Evolutionary conservation across 2,113 vertebrate genomes (phyloP).

Genomic region (Pelusios castaneus): DNA sequence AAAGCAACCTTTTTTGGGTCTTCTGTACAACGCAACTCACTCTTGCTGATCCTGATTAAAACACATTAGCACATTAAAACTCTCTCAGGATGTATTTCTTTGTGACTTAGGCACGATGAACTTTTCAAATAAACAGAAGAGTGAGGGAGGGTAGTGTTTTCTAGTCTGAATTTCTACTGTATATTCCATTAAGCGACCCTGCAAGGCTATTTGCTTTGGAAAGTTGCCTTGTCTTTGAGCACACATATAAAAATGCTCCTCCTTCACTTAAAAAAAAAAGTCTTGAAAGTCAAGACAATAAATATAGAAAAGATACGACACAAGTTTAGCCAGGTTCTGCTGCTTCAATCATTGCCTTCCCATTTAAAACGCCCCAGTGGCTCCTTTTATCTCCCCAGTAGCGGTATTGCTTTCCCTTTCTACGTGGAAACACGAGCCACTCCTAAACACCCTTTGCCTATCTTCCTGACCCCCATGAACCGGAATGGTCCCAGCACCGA

Average conservation of each 20-base stretch:
- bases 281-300: not conserved
- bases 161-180: not conserved
- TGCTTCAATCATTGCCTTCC: not conserved
- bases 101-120: not conserved
- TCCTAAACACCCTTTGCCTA: not conserved
- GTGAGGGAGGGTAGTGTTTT: not conserved
- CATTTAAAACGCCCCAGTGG: not conserved
- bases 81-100: not conserved
- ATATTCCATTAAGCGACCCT: not conserved
- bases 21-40: not conserved
- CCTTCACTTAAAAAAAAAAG: slow-evolving; percentile 40
- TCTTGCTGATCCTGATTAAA: not conserved
- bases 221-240: not conserved
- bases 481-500: not conserved
- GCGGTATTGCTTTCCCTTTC: not conserved
- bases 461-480: not conserved
- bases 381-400: not conserved
- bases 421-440: not conserved
- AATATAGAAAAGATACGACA: not conserved
- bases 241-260: not conserved
- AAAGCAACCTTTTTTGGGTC: not conserved
- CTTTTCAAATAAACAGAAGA: not conserved
- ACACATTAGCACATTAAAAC: not conserved
- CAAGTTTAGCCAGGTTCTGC: slow-evolving; percentile 4
- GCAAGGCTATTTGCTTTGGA: not conserved